Evolutionary conservation across 2,888 invertebrate genomes (phyloP).

Genomic region (Druceiella hillmani): DNA sequence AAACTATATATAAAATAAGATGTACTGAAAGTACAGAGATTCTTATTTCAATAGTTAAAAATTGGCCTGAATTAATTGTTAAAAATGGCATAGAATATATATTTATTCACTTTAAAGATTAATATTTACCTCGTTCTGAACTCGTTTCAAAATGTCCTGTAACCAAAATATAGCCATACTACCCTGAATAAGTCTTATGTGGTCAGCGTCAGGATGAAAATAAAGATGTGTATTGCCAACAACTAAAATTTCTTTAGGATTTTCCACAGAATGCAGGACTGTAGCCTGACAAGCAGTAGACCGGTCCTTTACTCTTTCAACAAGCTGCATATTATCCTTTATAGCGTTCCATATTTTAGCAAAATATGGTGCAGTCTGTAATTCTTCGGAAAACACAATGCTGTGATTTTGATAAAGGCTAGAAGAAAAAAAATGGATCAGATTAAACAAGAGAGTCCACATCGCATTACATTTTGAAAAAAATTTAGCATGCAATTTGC

Average conservation of each 20-base stretch:
- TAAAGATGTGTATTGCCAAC: conserved; percentile 90
- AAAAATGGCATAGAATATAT: conserved; percentile 18
- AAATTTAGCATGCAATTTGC: too few relatives aligned
- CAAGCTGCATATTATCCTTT: conserved; percentile 50
- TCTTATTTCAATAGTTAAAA: too few relatives aligned
- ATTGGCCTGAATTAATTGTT: too few relatives aligned
- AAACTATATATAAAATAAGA: too few relatives aligned
- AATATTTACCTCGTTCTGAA: conserved; percentile 33
- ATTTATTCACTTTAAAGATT: conserved; percentile 4
- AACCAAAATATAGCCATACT: conserved; percentile 68
- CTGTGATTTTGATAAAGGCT: conserved; percentile 48
- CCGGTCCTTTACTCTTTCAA: conserved; percentile 54
- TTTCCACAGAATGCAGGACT: conserved; percentile 53
- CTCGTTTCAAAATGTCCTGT: conserved; percentile 46
- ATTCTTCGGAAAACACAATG: conserved; percentile 56
- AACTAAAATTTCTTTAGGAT: conserved; percentile 53
- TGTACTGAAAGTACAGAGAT: too few relatives aligned
- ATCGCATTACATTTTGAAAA: too few relatives aligned
- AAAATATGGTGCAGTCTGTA: conserved; percentile 49
- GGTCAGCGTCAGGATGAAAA: conserved; percentile 88
- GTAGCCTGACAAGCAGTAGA: conserved; percentile 64
- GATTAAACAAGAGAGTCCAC: too few relatives aligned
- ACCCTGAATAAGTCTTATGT: conserved; percentile 82
- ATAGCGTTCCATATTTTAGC: conserved; percentile 56
- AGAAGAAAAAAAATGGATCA: conserved; percentile 23